Percentiles rank a stretch among this genome's conserved stretches.
Conservation (phyloP, 2,888 invertebrate species). For the Iselma pallidipennis region DNA sequence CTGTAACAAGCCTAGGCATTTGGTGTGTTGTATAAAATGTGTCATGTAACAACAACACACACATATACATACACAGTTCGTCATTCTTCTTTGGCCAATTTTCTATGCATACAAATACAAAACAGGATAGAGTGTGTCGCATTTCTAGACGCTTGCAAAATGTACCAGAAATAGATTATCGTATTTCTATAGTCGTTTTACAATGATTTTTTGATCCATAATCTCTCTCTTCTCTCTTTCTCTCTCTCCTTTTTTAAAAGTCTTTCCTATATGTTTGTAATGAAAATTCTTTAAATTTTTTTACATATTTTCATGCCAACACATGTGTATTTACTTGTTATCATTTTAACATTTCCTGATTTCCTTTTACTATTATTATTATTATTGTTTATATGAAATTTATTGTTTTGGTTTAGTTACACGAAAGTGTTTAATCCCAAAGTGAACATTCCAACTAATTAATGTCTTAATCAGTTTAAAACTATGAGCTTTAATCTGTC, state of each 20-base stretch:
- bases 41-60: no score
- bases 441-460: conserved; percentile 28
- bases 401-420: not conserved
- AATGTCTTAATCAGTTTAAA: conserved; percentile 29
- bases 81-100: not conserved
- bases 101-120: not conserved
- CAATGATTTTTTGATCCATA: not conserved
- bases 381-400: not conserved
- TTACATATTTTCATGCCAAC: not conserved
- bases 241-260: not conserved
- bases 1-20: not conserved
- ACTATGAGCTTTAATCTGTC: conserved; percentile 26
- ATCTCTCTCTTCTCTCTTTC: not conserved
- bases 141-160: conserved; percentile 28
- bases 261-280: not conserved
- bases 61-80: not conserved
- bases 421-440: conserved; percentile 9
- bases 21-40: not conserved
- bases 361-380: not conserved
- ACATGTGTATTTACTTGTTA: not conserved
- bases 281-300: no score
- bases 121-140: conserved; percentile 6
- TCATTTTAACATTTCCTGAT: not conserved
- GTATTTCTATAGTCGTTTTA: conserved; percentile 1
- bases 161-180: conserved; percentile 16